Evolutionary conservation across 2,888 invertebrate species (phyloP).

Genomic region (Acleris sparsana): DNA sequence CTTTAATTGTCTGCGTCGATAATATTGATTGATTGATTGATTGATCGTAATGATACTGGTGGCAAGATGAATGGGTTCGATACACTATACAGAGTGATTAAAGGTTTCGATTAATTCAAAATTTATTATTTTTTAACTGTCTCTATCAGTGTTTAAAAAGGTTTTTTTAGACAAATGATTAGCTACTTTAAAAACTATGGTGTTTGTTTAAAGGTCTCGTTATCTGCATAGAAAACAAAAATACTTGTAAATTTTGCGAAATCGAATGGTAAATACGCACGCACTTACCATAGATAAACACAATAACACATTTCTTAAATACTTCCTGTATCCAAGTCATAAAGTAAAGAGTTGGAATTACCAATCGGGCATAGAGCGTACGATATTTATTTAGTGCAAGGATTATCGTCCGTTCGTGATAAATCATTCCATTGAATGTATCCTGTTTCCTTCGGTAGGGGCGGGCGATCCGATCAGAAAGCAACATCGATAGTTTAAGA

Average conservation of each 20-base stretch:
- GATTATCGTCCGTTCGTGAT: constrained; percentile 80
- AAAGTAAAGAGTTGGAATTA: constrained; percentile 23
- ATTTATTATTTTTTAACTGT: not conserved
- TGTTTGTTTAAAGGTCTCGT: too few species aligned
- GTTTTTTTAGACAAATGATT: too few species aligned
- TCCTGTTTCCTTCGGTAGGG: constrained; percentile 78
- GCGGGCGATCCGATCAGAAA: constrained; percentile 44
- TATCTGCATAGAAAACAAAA: too few species aligned
- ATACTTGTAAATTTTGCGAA: too few species aligned
- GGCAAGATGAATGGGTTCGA: constrained; percentile 33
- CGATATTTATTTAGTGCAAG: constrained; percentile 73
- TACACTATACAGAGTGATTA: constrained; percentile 19
- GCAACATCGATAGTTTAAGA: constrained; percentile 38
- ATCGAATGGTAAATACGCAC: too few species aligned
- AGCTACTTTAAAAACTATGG: too few species aligned
- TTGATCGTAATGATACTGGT: constrained; percentile 41
- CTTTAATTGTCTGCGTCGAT: constrained; percentile 72
- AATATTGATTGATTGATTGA: constrained; percentile 78
- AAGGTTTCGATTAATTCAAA: not conserved
- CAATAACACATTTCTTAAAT: not conserved
- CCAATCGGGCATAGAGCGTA: constrained; percentile 26
- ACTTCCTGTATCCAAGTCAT: constrained; percentile 19
- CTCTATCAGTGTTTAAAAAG: too few species aligned
- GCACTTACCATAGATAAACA: too few species aligned
- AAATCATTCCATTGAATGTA: constrained; percentile 83